Percentiles rank a stretch among this genome's conserved stretches.
Conservation (phyloP, 1,140 invertebrate genomes). For the Sminthurides bifidus region DNA sequence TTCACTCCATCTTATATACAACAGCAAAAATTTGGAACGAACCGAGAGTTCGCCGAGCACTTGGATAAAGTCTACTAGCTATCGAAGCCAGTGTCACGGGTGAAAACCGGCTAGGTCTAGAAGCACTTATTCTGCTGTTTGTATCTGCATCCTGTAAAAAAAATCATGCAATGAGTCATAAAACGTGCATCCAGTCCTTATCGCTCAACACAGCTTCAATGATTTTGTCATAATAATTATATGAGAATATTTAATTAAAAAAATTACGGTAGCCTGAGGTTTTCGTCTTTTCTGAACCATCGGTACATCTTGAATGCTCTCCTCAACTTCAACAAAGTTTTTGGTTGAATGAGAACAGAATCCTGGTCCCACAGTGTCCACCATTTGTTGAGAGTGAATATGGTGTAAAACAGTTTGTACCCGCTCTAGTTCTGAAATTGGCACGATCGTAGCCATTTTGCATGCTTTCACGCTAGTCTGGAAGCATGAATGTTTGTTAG, state of each 20-base stretch:
- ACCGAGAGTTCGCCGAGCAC: background rate
- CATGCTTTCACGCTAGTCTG: conserved; percentile 41
- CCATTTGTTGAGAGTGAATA: conserved; percentile 37
- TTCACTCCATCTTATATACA: background rate
- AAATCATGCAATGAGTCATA: background rate
- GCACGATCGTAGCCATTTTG: conserved; percentile 38
- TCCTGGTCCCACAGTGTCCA: conserved; percentile 33
- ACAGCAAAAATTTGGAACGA: background rate
- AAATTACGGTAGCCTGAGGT: conserved; percentile 14
- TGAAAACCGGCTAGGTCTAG: conserved; percentile 3
- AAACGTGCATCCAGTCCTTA: too few species aligned
- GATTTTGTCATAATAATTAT: too few species aligned
- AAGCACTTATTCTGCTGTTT: background rate
- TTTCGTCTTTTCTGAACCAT: conserved; percentile 30
- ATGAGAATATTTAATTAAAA: too few species aligned
- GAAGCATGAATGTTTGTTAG: conserved; percentile 39
- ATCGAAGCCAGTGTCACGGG: conserved; percentile 25
- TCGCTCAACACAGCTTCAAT: too few species aligned
- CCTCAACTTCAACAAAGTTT: conserved; percentile 9
- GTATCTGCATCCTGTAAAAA: background rate
- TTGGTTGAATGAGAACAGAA: conserved; percentile 19
- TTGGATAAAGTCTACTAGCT: conserved; percentile 18
- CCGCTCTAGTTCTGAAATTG: conserved; percentile 44
- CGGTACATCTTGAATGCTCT: background rate
- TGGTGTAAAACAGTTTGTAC: conserved; percentile 44